Evolutionary conservation across 2,797 vertebrate genomes (phyloP).

Genomic region (Crocodylus rhombifer): DNA sequence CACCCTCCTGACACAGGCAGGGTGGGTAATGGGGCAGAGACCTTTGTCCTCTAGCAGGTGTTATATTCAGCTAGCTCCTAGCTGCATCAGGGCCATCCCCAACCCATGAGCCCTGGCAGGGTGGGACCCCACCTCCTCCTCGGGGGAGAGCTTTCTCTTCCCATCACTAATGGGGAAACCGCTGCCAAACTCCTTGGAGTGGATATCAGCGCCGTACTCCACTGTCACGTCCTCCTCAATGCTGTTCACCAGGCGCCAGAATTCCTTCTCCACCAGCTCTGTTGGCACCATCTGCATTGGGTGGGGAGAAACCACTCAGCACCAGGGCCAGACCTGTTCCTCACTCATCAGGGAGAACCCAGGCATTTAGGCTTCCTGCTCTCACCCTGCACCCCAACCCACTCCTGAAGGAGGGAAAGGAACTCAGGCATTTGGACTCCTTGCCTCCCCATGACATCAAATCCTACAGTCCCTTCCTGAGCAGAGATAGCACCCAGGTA

Average conservation of each 20-base stretch:
- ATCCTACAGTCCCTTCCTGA: too few species aligned
- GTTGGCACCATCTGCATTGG: slow-evolving; percentile 92
- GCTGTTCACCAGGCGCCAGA: slow-evolving; percentile 95
- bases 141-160: slow-evolving; percentile 86
- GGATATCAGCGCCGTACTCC: slow-evolving; percentile 96
- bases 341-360: background rate
- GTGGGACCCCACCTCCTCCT: slow-evolving; percentile 82
- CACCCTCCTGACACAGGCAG: too few species aligned
- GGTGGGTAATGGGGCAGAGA: too few species aligned
- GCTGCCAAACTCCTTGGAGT: slow-evolving; percentile 97
- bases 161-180: slow-evolving; percentile 94
- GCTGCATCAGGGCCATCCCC: too few species aligned
- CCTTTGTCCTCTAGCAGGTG: too few species aligned
- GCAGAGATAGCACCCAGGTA: too few species aligned
- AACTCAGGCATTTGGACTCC: too few species aligned
- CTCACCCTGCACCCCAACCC: background rate
- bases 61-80: too few species aligned
- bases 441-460: too few species aligned
- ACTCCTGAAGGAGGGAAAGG: too few species aligned
- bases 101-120: background rate
- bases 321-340: background rate
- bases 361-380: background rate
- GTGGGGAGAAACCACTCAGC: background rate
- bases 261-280: slow-evolving; percentile 95
- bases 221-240: slow-evolving; percentile 98